Evolutionary conservation across 2,888 invertebrate genomes (phyloP).

Genomic region (Candidula unifasciata): DNA sequence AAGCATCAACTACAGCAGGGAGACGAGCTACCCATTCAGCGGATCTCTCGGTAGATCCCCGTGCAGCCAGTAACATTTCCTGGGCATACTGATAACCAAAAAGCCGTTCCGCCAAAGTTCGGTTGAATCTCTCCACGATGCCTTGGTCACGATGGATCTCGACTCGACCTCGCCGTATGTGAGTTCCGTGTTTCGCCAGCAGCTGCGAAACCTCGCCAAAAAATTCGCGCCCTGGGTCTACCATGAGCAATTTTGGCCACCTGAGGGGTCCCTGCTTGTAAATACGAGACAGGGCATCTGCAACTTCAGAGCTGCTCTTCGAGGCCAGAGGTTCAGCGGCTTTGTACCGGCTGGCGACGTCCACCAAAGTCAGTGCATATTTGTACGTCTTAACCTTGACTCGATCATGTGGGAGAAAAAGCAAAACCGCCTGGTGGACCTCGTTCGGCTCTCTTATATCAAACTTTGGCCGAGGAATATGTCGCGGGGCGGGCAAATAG

Average conservation of each 20-base stretch:
- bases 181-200: neutral
- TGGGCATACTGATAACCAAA: conserved; percentile 28
- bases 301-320: too few relatives aligned
- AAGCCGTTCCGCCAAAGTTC: too few relatives aligned
- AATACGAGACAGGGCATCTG: conserved; percentile 16
- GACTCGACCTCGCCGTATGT: neutral
- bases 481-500: too few relatives aligned
- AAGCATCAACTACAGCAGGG: neutral
- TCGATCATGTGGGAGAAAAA: too few relatives aligned
- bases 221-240: conserved; percentile 4
- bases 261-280: conserved; percentile 26
- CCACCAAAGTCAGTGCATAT: too few relatives aligned
- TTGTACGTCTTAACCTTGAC: conserved; percentile 22
- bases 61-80: conserved; percentile 3
- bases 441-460: conserved; percentile 7
- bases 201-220: neutral
- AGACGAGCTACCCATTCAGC: neutral
- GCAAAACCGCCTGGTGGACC: conserved; percentile 23
- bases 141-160: too few relatives aligned
- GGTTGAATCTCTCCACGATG: too few relatives aligned
- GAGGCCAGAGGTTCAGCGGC: too few relatives aligned
- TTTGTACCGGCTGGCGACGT: too few relatives aligned
- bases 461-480: too few relatives aligned
- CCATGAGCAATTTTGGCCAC: conserved; percentile 3
- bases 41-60: neutral